Conservation (phyloP, 1,140 invertebrate species). For the Megalopta genalis region DNA sequence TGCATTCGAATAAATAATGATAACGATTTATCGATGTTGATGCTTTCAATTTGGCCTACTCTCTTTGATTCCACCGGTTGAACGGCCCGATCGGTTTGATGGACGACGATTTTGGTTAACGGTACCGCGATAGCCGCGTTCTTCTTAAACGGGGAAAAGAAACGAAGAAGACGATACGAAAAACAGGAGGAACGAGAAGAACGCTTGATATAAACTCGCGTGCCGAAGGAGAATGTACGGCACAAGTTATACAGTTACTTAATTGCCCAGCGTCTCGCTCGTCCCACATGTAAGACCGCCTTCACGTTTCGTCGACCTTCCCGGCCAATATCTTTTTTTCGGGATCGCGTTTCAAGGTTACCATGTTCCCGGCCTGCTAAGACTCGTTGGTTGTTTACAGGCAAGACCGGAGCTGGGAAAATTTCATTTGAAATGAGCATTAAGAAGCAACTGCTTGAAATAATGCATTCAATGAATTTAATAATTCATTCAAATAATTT, state of each 20-base stretch:
- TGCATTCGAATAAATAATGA: not conserved
- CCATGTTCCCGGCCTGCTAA: no score
- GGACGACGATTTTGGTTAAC: constrained; percentile 38
- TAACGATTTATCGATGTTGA: not conserved
- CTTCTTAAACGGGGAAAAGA: constrained; percentile 32
- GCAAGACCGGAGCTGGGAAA: no score
- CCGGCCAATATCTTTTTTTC: constrained; percentile 6
- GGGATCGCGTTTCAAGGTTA: not conserved
- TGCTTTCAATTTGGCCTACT: no score
- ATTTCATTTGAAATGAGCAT: no score
- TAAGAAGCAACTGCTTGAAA: no score
- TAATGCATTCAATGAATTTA: no score
- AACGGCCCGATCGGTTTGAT: constrained; percentile 4
- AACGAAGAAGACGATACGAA: constrained; percentile 13
- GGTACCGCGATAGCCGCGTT: constrained; percentile 45
- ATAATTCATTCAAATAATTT: no score
- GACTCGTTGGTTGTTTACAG: no score
- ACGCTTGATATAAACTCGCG: constrained; percentile 8
- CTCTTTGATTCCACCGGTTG: not conserved
- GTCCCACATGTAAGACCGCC: constrained; percentile 63
- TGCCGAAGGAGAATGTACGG: constrained; percentile 36
- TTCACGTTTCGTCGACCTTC: constrained; percentile 23
- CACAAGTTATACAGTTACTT: constrained; percentile 72
- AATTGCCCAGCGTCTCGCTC: constrained; percentile 69
- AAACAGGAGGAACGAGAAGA: constrained; percentile 13